Evolutionary conservation across 1,140 invertebrate genomes (phyloP), one percentile per base, ranked within the genome.

Genomic region (Heliconius hewitsoni): DNA sequence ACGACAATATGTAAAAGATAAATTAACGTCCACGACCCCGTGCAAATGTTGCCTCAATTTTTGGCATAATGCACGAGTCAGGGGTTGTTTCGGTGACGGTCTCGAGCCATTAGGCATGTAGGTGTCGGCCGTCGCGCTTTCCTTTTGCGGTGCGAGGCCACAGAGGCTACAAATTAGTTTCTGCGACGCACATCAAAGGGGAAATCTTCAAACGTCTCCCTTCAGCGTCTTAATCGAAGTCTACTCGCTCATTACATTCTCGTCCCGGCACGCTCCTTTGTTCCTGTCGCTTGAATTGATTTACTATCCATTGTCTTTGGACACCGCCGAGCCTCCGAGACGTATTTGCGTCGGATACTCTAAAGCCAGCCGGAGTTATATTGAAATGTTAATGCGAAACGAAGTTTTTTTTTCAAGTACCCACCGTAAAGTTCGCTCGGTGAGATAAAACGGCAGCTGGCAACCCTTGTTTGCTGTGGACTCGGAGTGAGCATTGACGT

Each of bases 381-480:
- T 92, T 91, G 87, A 90, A 90, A 91, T 86, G 85, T 90, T 86
- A 90, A 90, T 89, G 81, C 76, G 82, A 82, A 87, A 79, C 79
- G 81, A 86, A 83, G 84, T 83, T 88, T 91, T 90, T 23, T 90
- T 87, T 89, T 85, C 78, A 81, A 77, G 77, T 84, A 79, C 71
- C 76, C 78, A 72, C 73, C 81, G 77, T 83, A 80, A 82, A 79
- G 79, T 89, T 84, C 83, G 86, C 86, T 89, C 85, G 82, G 82
- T 60, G 81, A 87, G 85, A 89, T 89, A 89, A 90, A 88, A 80
- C 90, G 86, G 87, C 92, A 92, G 91, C 88, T 92, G 79, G 77
- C 82, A 83, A 84, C 87, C 89, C 90, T 88, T 89, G 86, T 90
- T 91, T 87, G 84, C 86, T 86, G 84, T 86, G 79, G 80, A 87